Evolutionary conservation across 2,797 vertebrate species (phyloP), one percentile per base, ranked within the genome.

Genomic region (Urocyon cinereoargenteus): DNA sequence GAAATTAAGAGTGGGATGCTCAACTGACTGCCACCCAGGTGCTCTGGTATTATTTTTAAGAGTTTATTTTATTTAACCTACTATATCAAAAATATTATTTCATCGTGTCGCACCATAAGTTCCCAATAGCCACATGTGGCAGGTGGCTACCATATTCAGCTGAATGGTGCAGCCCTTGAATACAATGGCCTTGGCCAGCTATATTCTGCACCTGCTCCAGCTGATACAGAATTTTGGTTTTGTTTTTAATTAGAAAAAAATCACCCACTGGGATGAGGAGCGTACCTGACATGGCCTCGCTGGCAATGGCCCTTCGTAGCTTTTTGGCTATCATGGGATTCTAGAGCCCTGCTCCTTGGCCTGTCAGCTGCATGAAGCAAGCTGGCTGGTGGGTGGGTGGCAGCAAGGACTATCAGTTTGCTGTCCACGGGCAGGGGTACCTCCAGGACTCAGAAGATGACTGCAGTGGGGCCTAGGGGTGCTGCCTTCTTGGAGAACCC

Each of bases 201-300:
- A 5, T 55, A 62, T 61, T 59, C 22, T 81, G 12, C 34, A 24
- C 24, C 31, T 55, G 19, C 28, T 55, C 62, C 8, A 51, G 31
- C n/a, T 53, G 75, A 22, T 51, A 19, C 0, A 0, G 31, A 64
- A 75, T 95, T 45, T 87, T 86, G 83, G n/a, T 83, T 97, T 94
- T 94, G 94, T 83, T 72, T 84, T 90, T 78, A 62, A 49, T 34
- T 72, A 57, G n/a, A 31, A 85, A 61, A 79, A 86, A 36, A 12
- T 66, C 22, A 51, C 45, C 6, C 22, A 2, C 21, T 57, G 45
- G 86, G 22, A 12, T 24, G n/a, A 88, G 66, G 62, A 16, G 13
- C 31, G 12, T 11, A 22, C 14, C 53, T 16, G 9, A 28, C 22
- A 22, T 36, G 49, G 14, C 45, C 45, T 89, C 7, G 2, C 3